Evolutionary conservation across 1,140 invertebrate genomes (phyloP), one percentile per base, ranked within the genome.

Genomic region (Tetraneura akinire): DNA sequence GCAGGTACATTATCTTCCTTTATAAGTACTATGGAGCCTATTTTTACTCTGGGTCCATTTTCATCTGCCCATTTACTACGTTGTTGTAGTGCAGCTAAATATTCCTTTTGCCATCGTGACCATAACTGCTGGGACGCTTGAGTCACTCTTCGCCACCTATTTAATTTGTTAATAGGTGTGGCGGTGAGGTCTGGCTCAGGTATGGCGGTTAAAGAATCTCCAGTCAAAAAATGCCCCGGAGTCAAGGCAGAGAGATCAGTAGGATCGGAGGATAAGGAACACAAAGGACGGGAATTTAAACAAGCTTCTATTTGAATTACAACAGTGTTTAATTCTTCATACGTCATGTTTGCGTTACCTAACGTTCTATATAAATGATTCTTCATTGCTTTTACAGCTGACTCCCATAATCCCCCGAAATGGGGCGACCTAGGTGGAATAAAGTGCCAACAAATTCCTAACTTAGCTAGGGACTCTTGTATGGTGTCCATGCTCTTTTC

Each of bases 351-450:
- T 26, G 29, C 18, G 21, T 81, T 53, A 9, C 87, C 87, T 18
- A 83, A 47, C 10, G 81, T 60, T 14, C 49, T 66, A 10, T 45
- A 53, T 13, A 80, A 64, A 18, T 68, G 64, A 42, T 47, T 18
- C 49, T 81, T 81, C 16, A 66, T 6, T 3, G 62, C 51, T 66
- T 85, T 84, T 10, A 86, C 82, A 18, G 81, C 78, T 71, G 82
- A 76, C 81, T 87, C 86, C 85, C 85, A 86, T 11, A 84, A 37
- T 16, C 86, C 86, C 42, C 85, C 85, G 23, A 84, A 83, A 73
- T 86, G 83, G 6, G 85, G 83, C 4, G 82, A 81, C 53, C 45
- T 14, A 16, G 86, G 84, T 13, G 85, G 84, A 60, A 82, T 83
- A 73, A 80, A 83, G 8, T 81, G 57, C 82, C 81, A 83, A 11